These are phyloP conservation scores for Euclidia mi DNA, from an alignment of 2,888 invertebrate genomes.

Conservation along the genomic window DNA sequence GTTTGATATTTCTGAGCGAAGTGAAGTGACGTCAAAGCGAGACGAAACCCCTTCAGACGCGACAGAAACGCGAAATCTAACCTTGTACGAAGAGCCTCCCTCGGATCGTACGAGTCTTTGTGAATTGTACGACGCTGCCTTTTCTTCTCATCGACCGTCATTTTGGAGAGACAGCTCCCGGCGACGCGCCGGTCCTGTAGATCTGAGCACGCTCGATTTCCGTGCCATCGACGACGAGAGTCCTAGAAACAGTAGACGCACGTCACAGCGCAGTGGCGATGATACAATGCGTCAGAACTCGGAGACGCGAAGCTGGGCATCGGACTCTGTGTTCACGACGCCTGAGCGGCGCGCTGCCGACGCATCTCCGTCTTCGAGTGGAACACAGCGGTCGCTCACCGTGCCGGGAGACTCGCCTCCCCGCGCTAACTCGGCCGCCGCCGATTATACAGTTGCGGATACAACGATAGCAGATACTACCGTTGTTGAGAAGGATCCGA, in stretches of 20 bases:
- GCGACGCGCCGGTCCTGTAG: slow-evolving; percentile 75
- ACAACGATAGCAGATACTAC: slow-evolving; percentile 81
- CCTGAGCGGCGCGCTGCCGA: slow-evolving; percentile 81
- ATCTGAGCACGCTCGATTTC: slow-evolving; percentile 84
- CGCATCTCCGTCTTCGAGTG: slow-evolving; percentile 79
- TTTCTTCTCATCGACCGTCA: slow-evolving; percentile 84
- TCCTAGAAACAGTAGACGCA: slow-evolving; percentile 81
- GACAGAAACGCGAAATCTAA: slow-evolving; percentile 86
- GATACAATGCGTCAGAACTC: slow-evolving; percentile 85
- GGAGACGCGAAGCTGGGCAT: slow-evolving; percentile 89
- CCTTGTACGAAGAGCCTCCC: slow-evolving; percentile 87
- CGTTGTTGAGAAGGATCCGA: slow-evolving; percentile 78
- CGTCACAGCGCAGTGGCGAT: slow-evolving; percentile 82
- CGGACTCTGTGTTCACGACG: slow-evolving; percentile 89
- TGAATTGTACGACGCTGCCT: slow-evolving; percentile 87
- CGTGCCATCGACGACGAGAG: slow-evolving; percentile 88
- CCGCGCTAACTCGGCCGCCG: slow-evolving; percentile 75
- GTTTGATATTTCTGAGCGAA: slow-evolving; percentile 86
- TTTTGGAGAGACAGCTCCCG: slow-evolving; percentile 79
- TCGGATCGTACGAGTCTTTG: slow-evolving; percentile 87
- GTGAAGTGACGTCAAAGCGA: slow-evolving; percentile 83
- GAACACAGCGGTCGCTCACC: slow-evolving; percentile 70
- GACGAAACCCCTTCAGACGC: slow-evolving; percentile 88
- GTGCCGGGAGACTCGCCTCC: slow-evolving; percentile 71
- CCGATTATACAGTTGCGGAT: slow-evolving; percentile 78